Percentiles rank a stretch among this genome's conserved stretches.
Conservation (phyloP, 2,113 vertebrate genomes). For the Prolemur simus region DNA sequence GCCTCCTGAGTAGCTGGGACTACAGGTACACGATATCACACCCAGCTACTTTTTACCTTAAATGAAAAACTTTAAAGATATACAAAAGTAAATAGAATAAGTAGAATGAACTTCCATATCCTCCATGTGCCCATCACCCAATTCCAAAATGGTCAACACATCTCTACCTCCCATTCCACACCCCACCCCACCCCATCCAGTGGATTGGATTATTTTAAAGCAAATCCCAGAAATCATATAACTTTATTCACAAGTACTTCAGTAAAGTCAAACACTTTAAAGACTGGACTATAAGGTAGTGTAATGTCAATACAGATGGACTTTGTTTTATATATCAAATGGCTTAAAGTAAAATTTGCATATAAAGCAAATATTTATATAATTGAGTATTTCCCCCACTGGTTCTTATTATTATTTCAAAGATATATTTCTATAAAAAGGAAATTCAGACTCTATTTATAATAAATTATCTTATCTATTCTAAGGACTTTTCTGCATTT, state of each 20-base stretch:
- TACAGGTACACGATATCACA: no score
- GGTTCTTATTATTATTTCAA: conserved; percentile 23
- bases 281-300: not conserved
- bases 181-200: not conserved
- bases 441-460: not conserved
- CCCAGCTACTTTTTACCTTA: not conserved
- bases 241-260: not conserved
- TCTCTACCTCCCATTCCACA: not conserved
- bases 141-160: not conserved
- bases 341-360: not conserved
- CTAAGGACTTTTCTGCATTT: not conserved
- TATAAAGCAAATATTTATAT: conserved; percentile 30
- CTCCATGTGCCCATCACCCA: not conserved
- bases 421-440: conserved; percentile 8
- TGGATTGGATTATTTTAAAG: conserved; percentile 18
- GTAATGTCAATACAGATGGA: not conserved
- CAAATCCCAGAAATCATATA: not conserved
- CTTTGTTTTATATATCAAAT: not conserved
- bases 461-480: not conserved
- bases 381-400: not conserved
- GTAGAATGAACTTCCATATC: not conserved
- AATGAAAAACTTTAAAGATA: not conserved
- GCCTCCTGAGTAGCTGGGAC: no score
- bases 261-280: conserved; percentile 34
- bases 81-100: conserved; percentile 3